These are phyloP conservation scores for Pseudonaja textilis DNA, from an alignment of 2,113 vertebrate genomes.

Conservation along the genomic window DNA sequence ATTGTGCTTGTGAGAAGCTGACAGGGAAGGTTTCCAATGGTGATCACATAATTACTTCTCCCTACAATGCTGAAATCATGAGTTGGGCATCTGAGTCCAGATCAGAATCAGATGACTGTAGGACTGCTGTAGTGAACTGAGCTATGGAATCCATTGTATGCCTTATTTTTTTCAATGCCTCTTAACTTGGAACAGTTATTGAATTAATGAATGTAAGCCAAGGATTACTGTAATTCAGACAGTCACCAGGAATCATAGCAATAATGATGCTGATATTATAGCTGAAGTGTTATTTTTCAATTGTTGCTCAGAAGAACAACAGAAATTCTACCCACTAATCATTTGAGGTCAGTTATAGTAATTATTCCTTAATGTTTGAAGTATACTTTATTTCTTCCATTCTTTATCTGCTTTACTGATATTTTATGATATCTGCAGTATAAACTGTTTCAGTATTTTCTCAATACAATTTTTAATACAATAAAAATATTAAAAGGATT, in stretches of 20 bases:
- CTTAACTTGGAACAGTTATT: no score
- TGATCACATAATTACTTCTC: no score
- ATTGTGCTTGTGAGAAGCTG: no score
- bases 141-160: no score
- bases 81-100: no score
- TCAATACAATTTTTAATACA: background rate
- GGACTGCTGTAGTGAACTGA: no score
- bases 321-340: background rate
- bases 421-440: background rate
- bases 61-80: no score
- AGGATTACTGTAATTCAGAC: no score
- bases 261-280: background rate
- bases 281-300: background rate
- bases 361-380: background rate
- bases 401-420: background rate
- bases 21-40: no score
- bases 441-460: background rate
- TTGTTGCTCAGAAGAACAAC: background rate
- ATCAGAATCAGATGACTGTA: no score
- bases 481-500: background rate
- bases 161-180: no score
- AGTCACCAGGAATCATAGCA: background rate
- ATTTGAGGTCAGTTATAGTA: background rate
- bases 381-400: background rate
- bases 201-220: no score